These are phyloP conservation scores for Prionace glauca DNA, from an alignment of 2,797 vertebrate species.

Conservation along the genomic window DNA sequence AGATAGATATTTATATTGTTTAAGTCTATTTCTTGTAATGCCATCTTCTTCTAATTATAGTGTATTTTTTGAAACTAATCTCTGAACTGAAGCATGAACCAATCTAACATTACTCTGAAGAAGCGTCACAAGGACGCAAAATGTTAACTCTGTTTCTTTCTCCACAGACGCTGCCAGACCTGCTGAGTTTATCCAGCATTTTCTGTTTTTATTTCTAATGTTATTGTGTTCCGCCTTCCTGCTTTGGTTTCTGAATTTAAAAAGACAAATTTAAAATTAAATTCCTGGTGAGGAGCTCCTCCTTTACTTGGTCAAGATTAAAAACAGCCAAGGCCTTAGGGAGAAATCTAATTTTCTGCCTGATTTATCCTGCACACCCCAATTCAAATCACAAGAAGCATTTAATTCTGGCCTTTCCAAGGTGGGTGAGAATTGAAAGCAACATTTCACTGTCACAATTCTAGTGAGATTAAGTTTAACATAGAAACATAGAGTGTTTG, in stretches of 20 bases:
- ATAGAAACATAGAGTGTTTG: not conserved
- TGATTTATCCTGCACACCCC: not conserved
- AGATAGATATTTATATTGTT: not conserved
- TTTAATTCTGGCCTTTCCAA: not conserved
- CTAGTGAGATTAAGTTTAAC: not conserved
- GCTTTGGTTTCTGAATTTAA: not conserved
- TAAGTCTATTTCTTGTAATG: not conserved
- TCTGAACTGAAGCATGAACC: not conserved
- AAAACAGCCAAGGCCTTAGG: not conserved
- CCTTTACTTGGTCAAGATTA: not conserved
- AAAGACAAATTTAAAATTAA: not conserved
- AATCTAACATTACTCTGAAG: not conserved
- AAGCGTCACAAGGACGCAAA: too few species aligned
- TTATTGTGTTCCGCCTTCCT: not conserved
- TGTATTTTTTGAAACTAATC: not conserved
- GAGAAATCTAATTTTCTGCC: not conserved
- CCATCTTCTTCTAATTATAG: not conserved
- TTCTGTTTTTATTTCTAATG: not conserved
- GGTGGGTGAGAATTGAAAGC: not conserved
- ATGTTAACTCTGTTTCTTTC: too few species aligned
- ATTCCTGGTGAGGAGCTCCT: not conserved
- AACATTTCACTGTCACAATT: not conserved
- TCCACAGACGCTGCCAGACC: too few species aligned
- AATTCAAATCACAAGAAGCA: not conserved
- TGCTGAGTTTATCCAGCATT: too few species aligned